These are phyloP conservation scores for Stichopus chloronotus DNA, from an alignment of 35 echinoderm and acorn worm genomes.

Conservation along the genomic window DNA sequence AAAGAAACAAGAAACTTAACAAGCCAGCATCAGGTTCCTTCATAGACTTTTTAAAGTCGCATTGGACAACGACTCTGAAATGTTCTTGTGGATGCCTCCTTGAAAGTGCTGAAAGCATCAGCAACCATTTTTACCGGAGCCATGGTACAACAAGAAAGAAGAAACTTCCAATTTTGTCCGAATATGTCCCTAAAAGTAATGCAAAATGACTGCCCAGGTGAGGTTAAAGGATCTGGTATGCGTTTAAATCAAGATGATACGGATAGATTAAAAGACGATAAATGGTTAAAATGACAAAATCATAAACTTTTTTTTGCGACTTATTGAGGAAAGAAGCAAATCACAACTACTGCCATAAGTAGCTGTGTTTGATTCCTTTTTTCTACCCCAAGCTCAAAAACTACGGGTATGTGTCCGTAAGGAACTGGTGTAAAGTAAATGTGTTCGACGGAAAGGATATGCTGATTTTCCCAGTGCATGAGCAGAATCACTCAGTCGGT, in stretches of 20 bases:
- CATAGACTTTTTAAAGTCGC: not conserved
- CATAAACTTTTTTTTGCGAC: not conserved
- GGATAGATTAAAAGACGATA: too few relatives aligned
- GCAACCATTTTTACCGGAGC: not conserved
- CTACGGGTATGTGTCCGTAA: not conserved
- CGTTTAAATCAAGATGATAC: not conserved
- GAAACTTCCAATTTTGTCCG: conserved; percentile 15
- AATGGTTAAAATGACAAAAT: not conserved
- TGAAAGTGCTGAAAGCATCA: conserved; percentile 1
- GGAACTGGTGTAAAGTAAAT: conserved; percentile 3
- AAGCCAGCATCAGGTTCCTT: not conserved
- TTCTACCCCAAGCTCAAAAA: conserved; percentile 3
- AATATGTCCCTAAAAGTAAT: not conserved
- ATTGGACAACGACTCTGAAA: conserved; percentile 15
- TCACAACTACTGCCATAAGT: not conserved
- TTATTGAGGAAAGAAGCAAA: conserved; percentile 16
- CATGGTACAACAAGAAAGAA: conserved; percentile 11
- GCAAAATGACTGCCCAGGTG: conserved; percentile 14
- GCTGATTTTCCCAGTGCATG: conserved; percentile 7
- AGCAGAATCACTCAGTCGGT: conserved; percentile 1
- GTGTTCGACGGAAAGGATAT: not conserved
- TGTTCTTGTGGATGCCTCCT: not conserved
- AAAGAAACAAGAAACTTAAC: conserved; percentile 17
- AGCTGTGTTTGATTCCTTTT: too few relatives aligned
- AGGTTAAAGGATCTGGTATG: conserved; percentile 5